Evolutionary conservation across 2,888 invertebrate genomes (phyloP).

Genomic region (Tryphoninae sp.): DNA sequence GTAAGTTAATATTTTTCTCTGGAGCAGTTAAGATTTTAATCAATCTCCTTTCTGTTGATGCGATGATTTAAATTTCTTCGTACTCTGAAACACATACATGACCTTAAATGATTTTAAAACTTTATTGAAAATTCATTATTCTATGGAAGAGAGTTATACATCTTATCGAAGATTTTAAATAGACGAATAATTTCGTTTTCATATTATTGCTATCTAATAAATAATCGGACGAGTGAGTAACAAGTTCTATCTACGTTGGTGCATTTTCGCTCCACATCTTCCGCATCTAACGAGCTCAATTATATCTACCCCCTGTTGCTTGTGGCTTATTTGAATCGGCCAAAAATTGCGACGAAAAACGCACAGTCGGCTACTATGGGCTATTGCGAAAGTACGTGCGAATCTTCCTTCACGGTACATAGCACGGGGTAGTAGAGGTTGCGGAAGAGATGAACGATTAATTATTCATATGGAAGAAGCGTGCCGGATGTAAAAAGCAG

Average conservation of each 20-base stretch:
- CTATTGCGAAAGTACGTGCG: slow-evolving; percentile 8
- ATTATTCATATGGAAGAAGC: slow-evolving; percentile 73
- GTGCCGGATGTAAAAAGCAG: slow-evolving; percentile 40
- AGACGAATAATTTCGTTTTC: too few species aligned
- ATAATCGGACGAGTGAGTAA: too few species aligned
- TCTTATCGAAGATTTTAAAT: too few species aligned
- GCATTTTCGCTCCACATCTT: slow-evolving; percentile 23
- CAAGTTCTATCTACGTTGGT: neutral
- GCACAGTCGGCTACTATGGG: slow-evolving; percentile 23
- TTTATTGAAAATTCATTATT: too few species aligned
- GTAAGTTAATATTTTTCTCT: too few species aligned
- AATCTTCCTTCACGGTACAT: slow-evolving; percentile 1
- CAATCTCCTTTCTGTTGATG: too few species aligned
- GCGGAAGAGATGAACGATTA: slow-evolving; percentile 76
- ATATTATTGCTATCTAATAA: too few species aligned
- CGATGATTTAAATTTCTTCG: too few species aligned
- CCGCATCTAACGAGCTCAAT: slow-evolving; percentile 53
- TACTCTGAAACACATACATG: too few species aligned
- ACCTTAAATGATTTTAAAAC: too few species aligned
- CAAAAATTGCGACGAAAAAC: slow-evolving; percentile 44
- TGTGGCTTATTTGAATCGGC: slow-evolving; percentile 36
- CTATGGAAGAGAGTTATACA: too few species aligned
- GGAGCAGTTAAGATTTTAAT: too few species aligned
- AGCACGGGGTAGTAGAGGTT: slow-evolving; percentile 35
- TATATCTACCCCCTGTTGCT: slow-evolving; percentile 52